Conservation (phyloP, 2,113 vertebrate species). For the Microtus oregoni region DNA sequence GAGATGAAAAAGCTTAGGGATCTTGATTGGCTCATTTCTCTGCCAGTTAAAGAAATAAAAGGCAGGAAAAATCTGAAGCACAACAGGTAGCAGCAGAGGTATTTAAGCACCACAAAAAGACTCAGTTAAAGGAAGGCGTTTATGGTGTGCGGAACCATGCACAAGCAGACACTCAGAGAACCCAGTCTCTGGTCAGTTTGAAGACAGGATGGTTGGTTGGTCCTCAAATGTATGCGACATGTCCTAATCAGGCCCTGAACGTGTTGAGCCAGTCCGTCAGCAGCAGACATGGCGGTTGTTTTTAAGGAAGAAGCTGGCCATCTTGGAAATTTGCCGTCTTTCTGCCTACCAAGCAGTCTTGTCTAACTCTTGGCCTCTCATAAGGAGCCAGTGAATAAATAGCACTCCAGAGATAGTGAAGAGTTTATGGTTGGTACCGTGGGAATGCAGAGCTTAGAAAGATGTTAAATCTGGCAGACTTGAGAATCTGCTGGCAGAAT, state of each 20-base stretch:
- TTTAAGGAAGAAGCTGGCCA: not conserved
- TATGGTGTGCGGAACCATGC: not conserved
- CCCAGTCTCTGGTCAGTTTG: not conserved
- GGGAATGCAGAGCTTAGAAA: slow-evolving; percentile 13
- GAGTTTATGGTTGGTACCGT: not conserved
- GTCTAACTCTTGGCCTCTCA: not conserved
- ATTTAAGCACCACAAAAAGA: not conserved
- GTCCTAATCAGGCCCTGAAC: not conserved
- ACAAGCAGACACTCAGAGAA: not conserved
- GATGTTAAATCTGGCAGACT: not conserved
- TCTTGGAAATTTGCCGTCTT: not conserved
- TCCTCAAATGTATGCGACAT: not conserved
- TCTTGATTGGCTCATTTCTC: not conserved
- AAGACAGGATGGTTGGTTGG: not conserved
- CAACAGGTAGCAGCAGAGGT: not conserved
- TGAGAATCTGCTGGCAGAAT: not conserved
- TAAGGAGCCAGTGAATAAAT: slow-evolving; percentile 4
- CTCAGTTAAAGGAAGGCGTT: not conserved
- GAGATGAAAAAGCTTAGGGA: not conserved
- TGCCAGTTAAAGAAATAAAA: not conserved
- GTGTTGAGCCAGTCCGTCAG: not conserved
- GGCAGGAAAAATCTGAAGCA: not conserved
- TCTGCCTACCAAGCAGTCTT: not conserved
- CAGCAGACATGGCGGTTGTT: not conserved
- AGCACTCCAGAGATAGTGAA: not conserved